Percentiles rank a stretch among this genome's conserved stretches.
Evolutionary conservation across 2,888 invertebrate genomes (phyloP).

Genomic region (Apodemia duryi): DNA sequence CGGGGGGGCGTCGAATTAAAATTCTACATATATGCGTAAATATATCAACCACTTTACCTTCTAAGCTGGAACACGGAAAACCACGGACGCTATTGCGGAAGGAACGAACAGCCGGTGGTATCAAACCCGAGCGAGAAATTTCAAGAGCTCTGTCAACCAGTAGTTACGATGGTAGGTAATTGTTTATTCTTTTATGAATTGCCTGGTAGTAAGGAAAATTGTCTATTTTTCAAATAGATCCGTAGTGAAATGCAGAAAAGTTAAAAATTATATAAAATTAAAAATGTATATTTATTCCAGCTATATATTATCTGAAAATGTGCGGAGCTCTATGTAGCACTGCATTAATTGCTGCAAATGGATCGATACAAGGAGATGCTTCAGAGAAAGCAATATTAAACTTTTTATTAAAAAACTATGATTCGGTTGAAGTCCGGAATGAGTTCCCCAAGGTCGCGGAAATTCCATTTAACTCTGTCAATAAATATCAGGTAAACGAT

Average conservation of each 20-base stretch:
- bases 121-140: too few relatives aligned
- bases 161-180: too few relatives aligned
- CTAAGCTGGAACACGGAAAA: background rate
- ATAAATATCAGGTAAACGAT: conserved; percentile 87
- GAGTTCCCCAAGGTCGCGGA: conserved; percentile 92
- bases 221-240: too few relatives aligned
- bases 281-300: conserved; percentile 46
- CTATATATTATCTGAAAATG: conserved; percentile 88
- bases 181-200: background rate
- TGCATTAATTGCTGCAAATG: conserved; percentile 92
- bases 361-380: conserved; percentile 91
- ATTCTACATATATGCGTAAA: too few relatives aligned
- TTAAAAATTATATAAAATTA: too few relatives aligned
- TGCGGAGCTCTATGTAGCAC: conserved; percentile 97
- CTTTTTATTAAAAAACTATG: conserved; percentile 82
- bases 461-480: conserved; percentile 95
- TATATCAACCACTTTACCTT: too few relatives aligned
- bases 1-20: too few relatives aligned
- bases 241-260: too few relatives aligned
- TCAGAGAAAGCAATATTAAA: conserved; percentile 94
- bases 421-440: conserved; percentile 86
- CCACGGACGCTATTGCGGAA: too few relatives aligned
- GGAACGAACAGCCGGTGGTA: too few relatives aligned
- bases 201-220: too few relatives aligned
- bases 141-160: too few relatives aligned